Evolutionary conservation across 2,797 vertebrate genomes (phyloP).

Genomic region (Mycteria americana): DNA sequence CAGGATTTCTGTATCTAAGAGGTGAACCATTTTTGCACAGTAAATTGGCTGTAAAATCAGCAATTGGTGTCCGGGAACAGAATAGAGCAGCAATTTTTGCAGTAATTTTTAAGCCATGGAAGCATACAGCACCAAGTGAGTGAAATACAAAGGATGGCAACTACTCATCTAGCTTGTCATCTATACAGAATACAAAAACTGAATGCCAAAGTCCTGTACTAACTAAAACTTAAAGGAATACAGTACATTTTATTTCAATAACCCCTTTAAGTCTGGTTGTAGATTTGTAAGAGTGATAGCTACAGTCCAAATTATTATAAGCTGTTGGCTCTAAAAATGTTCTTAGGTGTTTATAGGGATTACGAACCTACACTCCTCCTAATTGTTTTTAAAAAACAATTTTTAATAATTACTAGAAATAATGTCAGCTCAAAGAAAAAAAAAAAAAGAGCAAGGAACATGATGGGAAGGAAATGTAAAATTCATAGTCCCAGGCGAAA

Average conservation of each 20-base stretch:
- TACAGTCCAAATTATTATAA: neutral
- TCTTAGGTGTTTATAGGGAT: neutral
- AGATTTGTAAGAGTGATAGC: neutral
- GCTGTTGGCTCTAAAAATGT: neutral
- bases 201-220: neutral
- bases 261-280: neutral
- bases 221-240: neutral
- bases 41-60: slow-evolving; percentile 13
- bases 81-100: neutral
- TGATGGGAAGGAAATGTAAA: neutral
- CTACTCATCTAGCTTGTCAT: neutral
- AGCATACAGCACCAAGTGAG: neutral
- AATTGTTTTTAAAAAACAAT: rapidly evolving
- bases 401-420: neutral
- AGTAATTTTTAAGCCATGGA: neutral
- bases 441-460: neutral
- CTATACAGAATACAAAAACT: neutral
- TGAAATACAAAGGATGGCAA: neutral
- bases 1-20: neutral
- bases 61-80: neutral
- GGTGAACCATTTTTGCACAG: neutral
- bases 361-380: neutral
- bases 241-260: neutral
- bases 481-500: rapidly evolving
- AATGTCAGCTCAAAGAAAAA: neutral